Evolutionary conservation across 2,113 vertebrate genomes (phyloP).

Genomic region (Macquaria australasica): DNA sequence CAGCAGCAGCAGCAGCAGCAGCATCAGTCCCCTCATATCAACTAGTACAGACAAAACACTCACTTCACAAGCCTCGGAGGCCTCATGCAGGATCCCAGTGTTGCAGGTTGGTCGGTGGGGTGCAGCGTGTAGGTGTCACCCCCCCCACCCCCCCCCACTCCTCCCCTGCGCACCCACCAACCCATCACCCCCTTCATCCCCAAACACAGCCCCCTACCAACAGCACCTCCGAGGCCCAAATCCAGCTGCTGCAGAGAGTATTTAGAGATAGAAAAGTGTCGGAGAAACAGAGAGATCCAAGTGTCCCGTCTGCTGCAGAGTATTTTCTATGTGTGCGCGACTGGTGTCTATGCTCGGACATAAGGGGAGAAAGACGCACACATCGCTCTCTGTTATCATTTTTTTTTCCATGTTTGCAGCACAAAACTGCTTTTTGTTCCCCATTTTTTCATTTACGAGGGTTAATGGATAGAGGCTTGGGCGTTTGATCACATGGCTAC

Average conservation of each 20-base stretch:
- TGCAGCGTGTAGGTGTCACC: conserved; percentile 47
- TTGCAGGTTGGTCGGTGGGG: conserved; percentile 21
- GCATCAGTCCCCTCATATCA: neutral
- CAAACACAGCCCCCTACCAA: conserved; percentile 46
- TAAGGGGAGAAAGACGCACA: conserved; percentile 82
- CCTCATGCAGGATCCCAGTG: conserved; percentile 55
- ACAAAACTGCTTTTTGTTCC: conserved; percentile 90
- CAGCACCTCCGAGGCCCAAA: conserved; percentile 48
- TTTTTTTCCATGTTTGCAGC: conserved; percentile 84
- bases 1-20: neutral
- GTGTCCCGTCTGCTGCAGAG: conserved; percentile 69
- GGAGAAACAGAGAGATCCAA: conserved; percentile 59
- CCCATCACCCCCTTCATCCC: conserved; percentile 15
- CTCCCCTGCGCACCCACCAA: neutral
- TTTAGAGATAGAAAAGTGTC: conserved; percentile 31
- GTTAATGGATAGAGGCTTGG: conserved; percentile 87
- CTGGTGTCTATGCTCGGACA: conserved; percentile 76
- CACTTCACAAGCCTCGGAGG: conserved; percentile 68
- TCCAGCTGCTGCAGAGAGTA: conserved; percentile 57
- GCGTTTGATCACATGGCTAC: conserved; percentile 89
- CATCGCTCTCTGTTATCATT: conserved; percentile 86
- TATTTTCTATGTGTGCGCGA: conserved; percentile 73
- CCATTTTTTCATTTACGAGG: conserved; percentile 87
- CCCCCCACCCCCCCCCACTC: neutral
- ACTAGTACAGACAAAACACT: conserved; percentile 36